Conservation (phyloP, 2,113 vertebrate genomes). For the Telmatochromis brachygnathus region DNA sequence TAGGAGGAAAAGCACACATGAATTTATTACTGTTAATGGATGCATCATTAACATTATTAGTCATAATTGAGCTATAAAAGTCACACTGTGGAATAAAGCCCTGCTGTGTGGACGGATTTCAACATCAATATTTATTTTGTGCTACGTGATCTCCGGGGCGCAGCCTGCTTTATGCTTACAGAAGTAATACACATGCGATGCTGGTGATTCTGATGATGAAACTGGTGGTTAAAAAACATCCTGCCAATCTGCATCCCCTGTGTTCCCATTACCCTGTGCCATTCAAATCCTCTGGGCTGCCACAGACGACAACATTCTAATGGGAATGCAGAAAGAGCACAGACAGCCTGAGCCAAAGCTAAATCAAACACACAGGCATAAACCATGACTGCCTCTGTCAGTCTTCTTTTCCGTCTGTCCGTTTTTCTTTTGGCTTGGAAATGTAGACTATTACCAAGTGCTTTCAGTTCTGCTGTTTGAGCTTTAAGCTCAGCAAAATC, state of each 20-base stretch:
- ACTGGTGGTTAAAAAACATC: not conserved
- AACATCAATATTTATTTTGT: not conserved
- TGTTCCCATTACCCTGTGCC: constrained; percentile 41
- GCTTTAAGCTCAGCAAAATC: not conserved
- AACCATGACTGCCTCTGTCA: not conserved
- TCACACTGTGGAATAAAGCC: not conserved
- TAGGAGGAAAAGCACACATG: not conserved
- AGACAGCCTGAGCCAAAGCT: constrained; percentile 4
- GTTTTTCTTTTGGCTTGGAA: not conserved
- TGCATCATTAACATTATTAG: not conserved
- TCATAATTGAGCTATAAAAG: not conserved
- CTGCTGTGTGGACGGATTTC: not conserved
- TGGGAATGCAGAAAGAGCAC: constrained; percentile 35
- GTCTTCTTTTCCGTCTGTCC: not conserved
- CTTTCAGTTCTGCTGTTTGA: not conserved
- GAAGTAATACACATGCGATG: not conserved
- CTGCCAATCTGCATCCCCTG: constrained; percentile 24
- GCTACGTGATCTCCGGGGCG: not conserved
- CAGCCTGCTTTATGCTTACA: not conserved
- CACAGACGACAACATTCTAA: constrained; percentile 35
- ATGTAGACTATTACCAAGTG: not conserved
- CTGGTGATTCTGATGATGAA: not conserved
- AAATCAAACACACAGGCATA: not conserved
- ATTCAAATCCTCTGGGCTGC: constrained; percentile 46
- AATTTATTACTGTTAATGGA: not conserved